These are phyloP conservation scores for Halcyon malimbica DNA, from an alignment of 2,113 vertebrate species.

Conservation along the genomic window DNA sequence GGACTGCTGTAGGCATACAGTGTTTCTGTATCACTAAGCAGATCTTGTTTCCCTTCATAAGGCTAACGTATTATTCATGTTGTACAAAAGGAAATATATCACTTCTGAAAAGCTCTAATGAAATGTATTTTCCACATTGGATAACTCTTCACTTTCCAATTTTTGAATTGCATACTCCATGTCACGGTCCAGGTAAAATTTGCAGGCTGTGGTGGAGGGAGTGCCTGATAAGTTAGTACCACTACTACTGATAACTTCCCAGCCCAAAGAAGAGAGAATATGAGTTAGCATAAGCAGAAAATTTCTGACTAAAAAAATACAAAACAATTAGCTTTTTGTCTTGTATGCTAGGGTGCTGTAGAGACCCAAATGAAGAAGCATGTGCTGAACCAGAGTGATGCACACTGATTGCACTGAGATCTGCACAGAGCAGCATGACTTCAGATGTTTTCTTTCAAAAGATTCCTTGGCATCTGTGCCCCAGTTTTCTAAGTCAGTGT, in stretches of 20 bases:
- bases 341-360: neutral
- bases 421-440: neutral
- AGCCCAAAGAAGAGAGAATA: neutral
- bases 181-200: neutral
- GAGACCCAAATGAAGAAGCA: neutral
- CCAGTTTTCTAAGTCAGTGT: neutral
- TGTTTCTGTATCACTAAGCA: neutral
- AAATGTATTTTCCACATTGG: neutral
- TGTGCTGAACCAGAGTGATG: neutral
- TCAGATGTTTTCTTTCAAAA: neutral
- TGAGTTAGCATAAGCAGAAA: neutral
- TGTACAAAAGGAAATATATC: neutral
- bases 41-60: neutral
- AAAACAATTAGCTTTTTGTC: neutral
- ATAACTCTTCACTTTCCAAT: neutral
- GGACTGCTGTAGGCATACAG: neutral
- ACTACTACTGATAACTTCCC: neutral
- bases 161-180: neutral
- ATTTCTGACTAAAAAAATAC: neutral
- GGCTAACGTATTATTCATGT: neutral
- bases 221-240: neutral
- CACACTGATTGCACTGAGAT: accelerated
- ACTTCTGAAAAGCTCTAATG: neutral
- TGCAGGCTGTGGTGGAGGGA: neutral
- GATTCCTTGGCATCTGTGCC: neutral